Conservation (phyloP, 1,140 invertebrate genomes). For the Drosophila azteca region DNA sequence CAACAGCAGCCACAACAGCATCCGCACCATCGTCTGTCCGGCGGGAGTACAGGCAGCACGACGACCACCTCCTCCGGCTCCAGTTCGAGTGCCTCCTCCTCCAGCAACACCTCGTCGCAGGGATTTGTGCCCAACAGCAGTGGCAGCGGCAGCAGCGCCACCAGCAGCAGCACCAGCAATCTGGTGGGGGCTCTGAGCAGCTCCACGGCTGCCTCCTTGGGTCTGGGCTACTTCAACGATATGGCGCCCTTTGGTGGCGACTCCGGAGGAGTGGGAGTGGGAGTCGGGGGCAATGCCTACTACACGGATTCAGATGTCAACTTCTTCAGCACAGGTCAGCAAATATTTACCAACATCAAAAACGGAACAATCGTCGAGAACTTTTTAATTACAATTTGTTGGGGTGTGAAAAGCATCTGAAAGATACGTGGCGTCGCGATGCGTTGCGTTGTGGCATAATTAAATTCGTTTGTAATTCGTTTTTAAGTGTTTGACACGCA, state of each 20-base stretch:
- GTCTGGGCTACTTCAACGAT: constrained; percentile 78
- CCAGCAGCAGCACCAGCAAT: constrained; percentile 26
- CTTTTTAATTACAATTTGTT: constrained; percentile 70
- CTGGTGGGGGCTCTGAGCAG: constrained; percentile 67
- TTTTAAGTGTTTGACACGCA: constrained; percentile 73
- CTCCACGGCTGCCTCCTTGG: constrained; percentile 72
- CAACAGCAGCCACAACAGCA: constrained; percentile 35
- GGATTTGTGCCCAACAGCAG: constrained; percentile 35
- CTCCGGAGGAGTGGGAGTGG: too few relatives aligned
- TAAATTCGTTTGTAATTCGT: constrained; percentile 74
- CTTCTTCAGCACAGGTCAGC: constrained; percentile 75
- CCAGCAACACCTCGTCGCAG: constrained; percentile 57
- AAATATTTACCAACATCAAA: constrained; percentile 80
- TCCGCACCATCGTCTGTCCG: constrained; percentile 73
- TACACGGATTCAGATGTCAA: constrained; percentile 81
- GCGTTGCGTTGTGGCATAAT: constrained; percentile 50
- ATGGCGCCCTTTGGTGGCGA: constrained; percentile 71
- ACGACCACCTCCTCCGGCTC: constrained; percentile 74
- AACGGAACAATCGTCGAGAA: constrained; percentile 14
- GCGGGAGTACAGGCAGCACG: constrained; percentile 76
- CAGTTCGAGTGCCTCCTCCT: constrained; percentile 61
- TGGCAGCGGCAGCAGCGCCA: constrained; percentile 4
- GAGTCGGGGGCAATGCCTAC: constrained; percentile 60
- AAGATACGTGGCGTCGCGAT: constrained; percentile 35
- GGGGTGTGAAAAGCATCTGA: constrained; percentile 62